A percentile compares a stretch with the other conserved stretches of the same genome.
These are phyloP conservation scores for Patagioenas fasciata DNA, from an alignment of 2,113 vertebrate genomes.

Conservation along the genomic window DNA sequence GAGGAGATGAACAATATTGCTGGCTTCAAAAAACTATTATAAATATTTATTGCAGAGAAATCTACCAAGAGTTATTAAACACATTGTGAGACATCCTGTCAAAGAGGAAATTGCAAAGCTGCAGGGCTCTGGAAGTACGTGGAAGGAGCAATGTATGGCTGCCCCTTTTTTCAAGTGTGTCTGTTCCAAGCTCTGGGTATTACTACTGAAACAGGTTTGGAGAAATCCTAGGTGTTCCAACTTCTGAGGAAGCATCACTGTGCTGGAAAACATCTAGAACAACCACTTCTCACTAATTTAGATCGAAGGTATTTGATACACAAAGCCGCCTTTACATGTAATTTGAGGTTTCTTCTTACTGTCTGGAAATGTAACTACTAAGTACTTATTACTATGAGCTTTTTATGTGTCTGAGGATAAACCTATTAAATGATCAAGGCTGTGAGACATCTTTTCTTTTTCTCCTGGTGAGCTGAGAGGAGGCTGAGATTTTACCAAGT, in stretches of 20 bases:
- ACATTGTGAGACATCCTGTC: neutral
- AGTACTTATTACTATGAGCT: neutral
- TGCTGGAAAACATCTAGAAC: neutral
- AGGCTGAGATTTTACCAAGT: neutral
- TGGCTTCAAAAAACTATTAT: neutral
- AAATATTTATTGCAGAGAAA: neutral
- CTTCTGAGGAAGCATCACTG: neutral
- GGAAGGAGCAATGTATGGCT: neutral
- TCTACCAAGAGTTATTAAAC: neutral
- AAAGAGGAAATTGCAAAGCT: neutral
- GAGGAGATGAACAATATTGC: neutral
- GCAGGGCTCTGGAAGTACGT: neutral
- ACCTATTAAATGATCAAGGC: neutral
- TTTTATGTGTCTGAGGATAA: slow-evolving; percentile 9
- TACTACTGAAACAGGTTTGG: neutral
- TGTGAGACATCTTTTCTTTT: neutral
- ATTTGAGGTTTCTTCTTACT: neutral
- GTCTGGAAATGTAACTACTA: neutral
- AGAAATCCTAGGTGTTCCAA: neutral
- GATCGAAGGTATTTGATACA: neutral
- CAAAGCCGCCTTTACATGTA: neutral
- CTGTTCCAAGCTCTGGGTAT: neutral
- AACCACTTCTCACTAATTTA: neutral
- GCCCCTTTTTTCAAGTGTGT: neutral
- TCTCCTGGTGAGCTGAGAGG: neutral